Evolutionary conservation across 92 coral and sea anemone species (phyloP).

Genomic region (Porites lobata): DNA sequence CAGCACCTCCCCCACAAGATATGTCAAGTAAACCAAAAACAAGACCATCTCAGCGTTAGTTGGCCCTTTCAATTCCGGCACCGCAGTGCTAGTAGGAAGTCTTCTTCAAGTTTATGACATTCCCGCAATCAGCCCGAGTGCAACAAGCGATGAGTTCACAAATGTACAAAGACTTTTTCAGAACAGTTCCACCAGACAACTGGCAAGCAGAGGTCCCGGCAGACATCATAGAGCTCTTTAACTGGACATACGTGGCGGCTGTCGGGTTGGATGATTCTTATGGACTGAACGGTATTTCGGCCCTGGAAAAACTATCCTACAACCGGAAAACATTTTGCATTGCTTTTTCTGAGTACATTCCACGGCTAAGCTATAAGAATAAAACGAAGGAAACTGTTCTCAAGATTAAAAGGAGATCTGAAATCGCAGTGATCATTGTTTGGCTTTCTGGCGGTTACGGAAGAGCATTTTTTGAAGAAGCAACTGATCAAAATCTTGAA

Average conservation of each 20-base stretch:
- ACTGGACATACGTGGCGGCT: background rate
- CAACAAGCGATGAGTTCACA: background rate
- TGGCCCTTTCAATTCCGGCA: background rate
- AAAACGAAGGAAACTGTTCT: background rate
- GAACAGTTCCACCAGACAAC: background rate
- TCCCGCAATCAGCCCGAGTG: background rate
- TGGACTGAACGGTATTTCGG: background rate
- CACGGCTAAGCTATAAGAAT: background rate
- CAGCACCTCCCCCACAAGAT: too few relatives aligned
- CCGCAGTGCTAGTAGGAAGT: background rate
- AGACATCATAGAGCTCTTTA: background rate
- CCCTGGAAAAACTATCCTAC: background rate
- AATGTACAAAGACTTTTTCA: background rate
- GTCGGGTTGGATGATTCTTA: background rate
- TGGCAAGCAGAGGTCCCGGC: background rate
- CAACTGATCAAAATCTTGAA: background rate
- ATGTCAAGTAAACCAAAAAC: too few relatives aligned
- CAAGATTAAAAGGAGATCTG: background rate
- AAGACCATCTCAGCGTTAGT: background rate
- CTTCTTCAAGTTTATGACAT: background rate
- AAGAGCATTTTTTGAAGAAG: background rate
- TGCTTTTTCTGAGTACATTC: background rate
- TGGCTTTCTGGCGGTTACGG: background rate
- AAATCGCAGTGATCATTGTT: background rate
- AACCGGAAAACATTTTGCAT: background rate